Conservation (phyloP, 2,888 invertebrate genomes). For the Drosophila multiciliata region DNA sequence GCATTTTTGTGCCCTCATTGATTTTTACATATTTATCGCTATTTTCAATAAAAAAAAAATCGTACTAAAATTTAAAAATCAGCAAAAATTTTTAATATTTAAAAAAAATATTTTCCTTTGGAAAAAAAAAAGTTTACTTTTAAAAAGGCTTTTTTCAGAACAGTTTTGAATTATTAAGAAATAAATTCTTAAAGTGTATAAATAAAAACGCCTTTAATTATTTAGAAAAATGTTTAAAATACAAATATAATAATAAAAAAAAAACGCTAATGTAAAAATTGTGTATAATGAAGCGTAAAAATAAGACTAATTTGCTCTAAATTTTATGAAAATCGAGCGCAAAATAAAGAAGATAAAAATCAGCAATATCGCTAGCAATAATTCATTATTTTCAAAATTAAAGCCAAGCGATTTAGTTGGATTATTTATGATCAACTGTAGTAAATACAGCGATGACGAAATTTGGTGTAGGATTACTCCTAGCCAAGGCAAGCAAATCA, state of each 20-base stretch:
- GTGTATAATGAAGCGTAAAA: neutral
- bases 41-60: neutral
- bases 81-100: neutral
- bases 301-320: neutral
- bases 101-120: neutral
- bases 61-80: neutral
- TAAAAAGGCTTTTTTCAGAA: neutral
- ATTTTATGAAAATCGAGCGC: neutral
- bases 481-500: neutral
- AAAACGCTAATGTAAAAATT: neutral
- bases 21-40: neutral
- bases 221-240: neutral
- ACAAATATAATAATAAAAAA: too few species aligned
- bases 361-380: too few species aligned
- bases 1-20: conserved; percentile 2
- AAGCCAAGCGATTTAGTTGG: too few species aligned
- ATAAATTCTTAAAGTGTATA: neutral
- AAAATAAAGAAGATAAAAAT: neutral
- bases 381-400: too few species aligned
- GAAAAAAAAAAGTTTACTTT: neutral
- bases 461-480: neutral
- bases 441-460: neutral
- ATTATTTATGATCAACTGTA: neutral
- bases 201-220: neutral
- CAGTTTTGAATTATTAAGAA: neutral